These are phyloP conservation scores for Notolabrus celidotus DNA, from an alignment of 2,797 vertebrate species.

Conservation along the genomic window DNA sequence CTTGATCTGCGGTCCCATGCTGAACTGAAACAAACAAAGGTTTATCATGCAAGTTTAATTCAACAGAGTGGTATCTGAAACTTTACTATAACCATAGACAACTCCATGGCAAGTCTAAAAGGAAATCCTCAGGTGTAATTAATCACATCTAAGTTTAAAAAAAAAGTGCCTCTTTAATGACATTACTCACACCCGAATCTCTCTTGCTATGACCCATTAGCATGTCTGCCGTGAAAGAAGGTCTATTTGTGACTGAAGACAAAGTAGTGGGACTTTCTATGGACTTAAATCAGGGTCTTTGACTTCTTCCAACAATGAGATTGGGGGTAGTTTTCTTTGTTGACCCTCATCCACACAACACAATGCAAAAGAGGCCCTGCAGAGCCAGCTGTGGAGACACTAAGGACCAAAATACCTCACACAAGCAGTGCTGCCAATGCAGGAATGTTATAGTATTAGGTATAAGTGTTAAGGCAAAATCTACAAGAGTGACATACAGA, in stretches of 20 bases:
- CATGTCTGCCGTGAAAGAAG: background rate
- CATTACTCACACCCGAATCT: background rate
- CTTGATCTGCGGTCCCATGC: conserved; percentile 88
- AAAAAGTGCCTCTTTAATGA: conserved; percentile 3
- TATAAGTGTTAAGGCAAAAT: background rate
- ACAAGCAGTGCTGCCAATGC: conserved; percentile 5
- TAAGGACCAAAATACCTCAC: conserved; percentile 23
- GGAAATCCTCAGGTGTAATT: conserved; percentile 6
- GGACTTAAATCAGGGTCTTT: conserved; percentile 48
- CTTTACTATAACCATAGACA: background rate
- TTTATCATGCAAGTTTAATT: fast-evolving
- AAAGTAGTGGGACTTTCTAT: conserved; percentile 29
- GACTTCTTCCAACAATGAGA: conserved; percentile 65
- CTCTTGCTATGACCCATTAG: background rate
- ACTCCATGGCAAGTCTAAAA: background rate
- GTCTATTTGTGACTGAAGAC: conserved; percentile 30
- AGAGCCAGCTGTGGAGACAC: conserved; percentile 47
- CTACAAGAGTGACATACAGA: background rate
- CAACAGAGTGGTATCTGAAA: background rate
- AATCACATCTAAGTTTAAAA: background rate
- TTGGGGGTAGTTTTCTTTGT: conserved; percentile 73
- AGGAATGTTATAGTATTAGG: background rate
- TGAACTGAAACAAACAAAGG: conserved; percentile 80
- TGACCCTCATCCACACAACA: conserved; percentile 59
- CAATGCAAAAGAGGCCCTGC: conserved; percentile 68